Base-by-base conservation (phyloP, 2,797 vertebrate species). In the Cossypha polioptera region DNA sequence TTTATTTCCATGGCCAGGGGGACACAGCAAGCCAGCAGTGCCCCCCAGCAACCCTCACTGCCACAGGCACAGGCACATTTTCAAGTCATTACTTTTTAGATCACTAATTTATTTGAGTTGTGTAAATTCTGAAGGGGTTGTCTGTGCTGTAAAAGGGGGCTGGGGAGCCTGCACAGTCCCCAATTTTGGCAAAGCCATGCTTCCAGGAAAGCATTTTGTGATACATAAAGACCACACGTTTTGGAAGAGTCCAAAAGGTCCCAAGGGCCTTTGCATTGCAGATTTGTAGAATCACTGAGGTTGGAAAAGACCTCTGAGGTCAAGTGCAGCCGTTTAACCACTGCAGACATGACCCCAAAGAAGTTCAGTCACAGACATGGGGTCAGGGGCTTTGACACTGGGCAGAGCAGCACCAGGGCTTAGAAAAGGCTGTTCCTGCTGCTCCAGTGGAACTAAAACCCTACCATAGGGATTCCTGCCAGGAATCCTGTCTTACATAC, bases 191-290 rank as follows among this genome's bases (percentile, higher is more conserved):
- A 16, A n/a, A 68, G 20, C 19, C 28, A 3, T 0, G 1, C 29
- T 85, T 20, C 50, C 12, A 5, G n/a, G 45, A 9, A 14, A 31
- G 26, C 7, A 5, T 14, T 54, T 15, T 0, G 4, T 4, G 42
- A 42, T 13, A 10, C 0, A 12, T 2, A 12, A 47, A 42, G 28
- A 42, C 4, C 50, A 10, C 16, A 0, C 2, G 3, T 45, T 33
- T 28, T 22, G 28, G 33, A 57, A 38, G 28, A 43, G 50, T 5
- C 35, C 55, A 40, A 1, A 11, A 42, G 20, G 5, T 38, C 25
- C 28, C 36, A 55, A 13, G 31, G 21, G 29, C 28, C 31, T 69
- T 59, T 42, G 21, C 53, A 40, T 2, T 53, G n/a, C 19, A n/a
- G 31, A 50, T 6, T 17, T 5, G 9, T 1, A 1, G 29, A 31